A percentile compares a stretch with the other conserved stretches of the same genome.
These are phyloP conservation scores for Amorpha juglandis DNA, from an alignment of 2,888 invertebrate genomes.

Conservation along the genomic window DNA sequence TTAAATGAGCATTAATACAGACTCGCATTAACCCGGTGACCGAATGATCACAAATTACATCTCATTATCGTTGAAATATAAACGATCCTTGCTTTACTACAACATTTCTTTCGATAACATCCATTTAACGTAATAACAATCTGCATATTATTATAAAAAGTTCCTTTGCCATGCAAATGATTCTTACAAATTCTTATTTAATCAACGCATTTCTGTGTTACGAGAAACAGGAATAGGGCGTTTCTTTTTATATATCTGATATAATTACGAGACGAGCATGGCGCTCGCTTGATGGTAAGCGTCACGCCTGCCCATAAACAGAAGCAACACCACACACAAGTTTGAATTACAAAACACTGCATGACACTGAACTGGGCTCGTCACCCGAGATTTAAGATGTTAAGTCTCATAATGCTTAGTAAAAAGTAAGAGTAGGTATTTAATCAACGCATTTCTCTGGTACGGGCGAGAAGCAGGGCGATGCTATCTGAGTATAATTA, in stretches of 20 bases:
- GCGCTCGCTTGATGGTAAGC: too few species aligned
- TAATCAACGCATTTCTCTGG: neutral
- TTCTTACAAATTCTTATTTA: constrained; percentile 9
- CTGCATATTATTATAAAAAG: constrained; percentile 25
- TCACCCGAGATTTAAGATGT: too few species aligned
- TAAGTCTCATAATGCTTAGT: too few species aligned
- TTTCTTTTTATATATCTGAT: too few species aligned
- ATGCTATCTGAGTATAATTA: constrained; percentile 19
- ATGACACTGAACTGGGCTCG: too few species aligned
- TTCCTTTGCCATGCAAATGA: constrained; percentile 20
- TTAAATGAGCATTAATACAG: constrained; percentile 18
- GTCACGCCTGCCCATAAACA: too few species aligned
- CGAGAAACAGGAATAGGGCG: neutral
- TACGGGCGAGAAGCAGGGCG: neutral
- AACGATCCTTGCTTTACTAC: constrained; percentile 6
- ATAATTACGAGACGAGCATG: too few species aligned
- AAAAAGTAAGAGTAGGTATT: neutral
- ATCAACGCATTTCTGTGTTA: neutral
- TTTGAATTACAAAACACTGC: too few species aligned
- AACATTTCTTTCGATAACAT: constrained; percentile 25
- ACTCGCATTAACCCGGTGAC: constrained; percentile 32
- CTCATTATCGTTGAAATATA: constrained; percentile 23
- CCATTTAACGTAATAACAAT: constrained; percentile 25
- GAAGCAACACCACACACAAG: too few species aligned
- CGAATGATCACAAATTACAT: constrained; percentile 27